These are phyloP conservation scores for Euborellia annulipes DNA, from an alignment of 1,140 invertebrate species.

Conservation along the genomic window DNA sequence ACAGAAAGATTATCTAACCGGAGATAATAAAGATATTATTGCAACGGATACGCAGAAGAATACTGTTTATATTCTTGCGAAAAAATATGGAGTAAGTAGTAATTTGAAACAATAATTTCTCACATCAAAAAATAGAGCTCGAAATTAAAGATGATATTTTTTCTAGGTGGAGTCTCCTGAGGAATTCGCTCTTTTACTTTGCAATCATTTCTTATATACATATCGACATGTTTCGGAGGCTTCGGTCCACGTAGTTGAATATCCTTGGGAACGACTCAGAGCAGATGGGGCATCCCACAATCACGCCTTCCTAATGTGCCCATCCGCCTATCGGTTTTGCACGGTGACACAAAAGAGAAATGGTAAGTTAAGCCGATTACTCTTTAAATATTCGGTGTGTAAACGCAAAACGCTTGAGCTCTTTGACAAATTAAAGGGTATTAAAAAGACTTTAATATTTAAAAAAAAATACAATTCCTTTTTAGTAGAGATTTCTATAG, in stretches of 20 bases:
- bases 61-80: slow-evolving; percentile 61
- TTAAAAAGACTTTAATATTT: no score
- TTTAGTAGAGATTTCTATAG: no score
- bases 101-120: not conserved
- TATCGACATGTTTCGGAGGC: slow-evolving; percentile 52
- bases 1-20: slow-evolving; percentile 42
- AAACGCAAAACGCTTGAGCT: slow-evolving; percentile 1
- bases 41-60: slow-evolving; percentile 72
- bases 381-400: not conserved
- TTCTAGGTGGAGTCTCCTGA: slow-evolving; percentile 45
- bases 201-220: slow-evolving; percentile 51
- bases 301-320: slow-evolving; percentile 54
- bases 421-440: no score
- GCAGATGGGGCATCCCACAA: slow-evolving; percentile 41
- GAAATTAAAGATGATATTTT: no score
- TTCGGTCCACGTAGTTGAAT: slow-evolving; percentile 46
- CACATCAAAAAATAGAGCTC: no score
- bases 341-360: slow-evolving; percentile 42
- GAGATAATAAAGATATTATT: slow-evolving; percentile 55
- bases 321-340: slow-evolving; percentile 42
- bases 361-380: slow-evolving; percentile 30
- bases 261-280: slow-evolving; percentile 54
- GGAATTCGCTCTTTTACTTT: slow-evolving; percentile 49
- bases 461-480: no score
- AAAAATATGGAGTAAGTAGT: slow-evolving; percentile 42